phyloP scores from a whole-genome alignment of 1,140 invertebrate species.

The Ericerus pela region DNA sequence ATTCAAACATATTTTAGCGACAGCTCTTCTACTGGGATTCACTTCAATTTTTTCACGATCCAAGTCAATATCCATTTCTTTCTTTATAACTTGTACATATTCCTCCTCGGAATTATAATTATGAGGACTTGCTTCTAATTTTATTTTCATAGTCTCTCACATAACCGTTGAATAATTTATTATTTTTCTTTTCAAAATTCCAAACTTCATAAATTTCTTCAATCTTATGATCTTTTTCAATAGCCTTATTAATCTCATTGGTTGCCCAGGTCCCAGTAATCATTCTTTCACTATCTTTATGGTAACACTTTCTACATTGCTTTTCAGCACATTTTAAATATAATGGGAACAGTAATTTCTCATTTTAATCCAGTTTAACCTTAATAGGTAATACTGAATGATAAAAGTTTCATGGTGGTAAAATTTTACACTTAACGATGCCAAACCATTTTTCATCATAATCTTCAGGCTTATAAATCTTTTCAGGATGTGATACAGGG shows the following conservation, averaged over 20 bases:
- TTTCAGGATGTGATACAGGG: conserved; percentile 5
- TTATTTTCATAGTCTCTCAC: background rate
- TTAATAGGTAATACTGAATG: conserved; percentile 1
- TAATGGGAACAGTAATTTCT: conserved; percentile 11
- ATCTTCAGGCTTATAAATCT: background rate
- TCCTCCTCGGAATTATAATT: conserved; percentile 2
- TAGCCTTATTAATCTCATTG: conserved; percentile 3
- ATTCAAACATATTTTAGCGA: conserved; percentile 28
- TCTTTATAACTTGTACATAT: conserved; percentile 4
- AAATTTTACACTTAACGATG: conserved; percentile 11
- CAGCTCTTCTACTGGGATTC: conserved; percentile 27
- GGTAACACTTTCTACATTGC: background rate
- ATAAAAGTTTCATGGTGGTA: conserved; percentile 3
- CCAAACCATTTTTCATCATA: conserved; percentile 6
- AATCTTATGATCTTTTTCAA: conserved; percentile 5
- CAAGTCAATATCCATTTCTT: conserved; percentile 25
- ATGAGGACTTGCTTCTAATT: conserved; percentile 7
- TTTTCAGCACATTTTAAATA: conserved; percentile 8
- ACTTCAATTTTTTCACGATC: conserved; percentile 25
- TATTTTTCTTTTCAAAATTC: conserved; percentile 5
- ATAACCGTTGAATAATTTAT: conserved; percentile 3
- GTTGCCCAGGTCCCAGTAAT: background rate
- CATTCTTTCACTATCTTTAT: background rate
- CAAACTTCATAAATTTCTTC: conserved; percentile 5
- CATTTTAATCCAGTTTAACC: conserved; percentile 7